Conservation (phyloP, 2,113 vertebrate genomes). For the Rhinogobius similis region DNA sequence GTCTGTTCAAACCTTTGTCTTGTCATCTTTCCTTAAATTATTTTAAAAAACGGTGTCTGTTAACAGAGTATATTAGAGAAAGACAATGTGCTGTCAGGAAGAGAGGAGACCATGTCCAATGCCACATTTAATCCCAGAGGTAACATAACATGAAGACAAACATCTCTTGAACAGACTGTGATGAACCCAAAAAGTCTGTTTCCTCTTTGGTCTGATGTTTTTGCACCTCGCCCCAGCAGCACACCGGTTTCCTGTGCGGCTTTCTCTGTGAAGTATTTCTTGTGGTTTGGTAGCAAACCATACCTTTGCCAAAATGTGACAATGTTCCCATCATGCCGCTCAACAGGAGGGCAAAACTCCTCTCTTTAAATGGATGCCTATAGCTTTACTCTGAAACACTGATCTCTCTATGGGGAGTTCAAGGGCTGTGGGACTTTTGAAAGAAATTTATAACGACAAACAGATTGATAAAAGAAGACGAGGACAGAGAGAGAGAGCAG, state of each 20-base stretch:
- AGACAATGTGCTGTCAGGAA: background rate
- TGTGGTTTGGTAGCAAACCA: background rate
- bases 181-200: background rate
- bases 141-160: constrained; percentile 4
- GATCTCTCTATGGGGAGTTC: background rate
- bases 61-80: constrained; percentile 16
- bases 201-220: background rate
- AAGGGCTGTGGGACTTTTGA: background rate
- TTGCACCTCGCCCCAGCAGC: background rate
- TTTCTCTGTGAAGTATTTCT: background rate
- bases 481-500: background rate
- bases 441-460: background rate
- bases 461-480: background rate
- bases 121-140: background rate
- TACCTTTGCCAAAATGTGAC: background rate
- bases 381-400: background rate
- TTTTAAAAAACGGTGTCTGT: constrained; percentile 33
- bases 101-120: background rate
- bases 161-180: background rate
- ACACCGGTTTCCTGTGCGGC: constrained; percentile 30
- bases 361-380: background rate
- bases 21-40: too few species aligned
- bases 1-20: too few species aligned
- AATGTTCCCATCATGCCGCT: background rate
- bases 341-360: background rate